phyloP scores from a whole-genome alignment of 2,888 invertebrate species.

The Nomada lathburiana region DNA sequence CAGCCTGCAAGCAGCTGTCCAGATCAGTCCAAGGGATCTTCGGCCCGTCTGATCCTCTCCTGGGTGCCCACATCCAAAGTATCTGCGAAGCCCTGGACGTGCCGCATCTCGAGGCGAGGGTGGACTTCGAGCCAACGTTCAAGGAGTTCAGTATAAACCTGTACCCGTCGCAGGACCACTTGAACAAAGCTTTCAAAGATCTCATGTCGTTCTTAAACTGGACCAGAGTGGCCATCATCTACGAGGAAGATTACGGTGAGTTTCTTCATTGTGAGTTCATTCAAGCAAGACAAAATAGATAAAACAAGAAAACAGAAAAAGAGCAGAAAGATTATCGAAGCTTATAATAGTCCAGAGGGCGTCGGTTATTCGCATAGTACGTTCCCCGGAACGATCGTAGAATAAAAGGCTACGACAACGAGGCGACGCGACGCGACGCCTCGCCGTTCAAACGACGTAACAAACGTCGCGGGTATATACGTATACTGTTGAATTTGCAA shows the following conservation, averaged over 20 bases:
- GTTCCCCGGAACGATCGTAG: background rate
- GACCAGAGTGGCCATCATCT: constrained; percentile 96
- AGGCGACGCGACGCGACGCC: background rate
- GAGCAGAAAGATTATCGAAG: background rate
- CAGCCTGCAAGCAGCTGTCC: constrained; percentile 93
- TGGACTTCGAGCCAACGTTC: constrained; percentile 88
- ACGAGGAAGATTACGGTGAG: constrained; percentile 96
- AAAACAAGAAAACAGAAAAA: background rate
- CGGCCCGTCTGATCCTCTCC: constrained; percentile 93
- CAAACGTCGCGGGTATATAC: background rate
- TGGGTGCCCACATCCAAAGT: constrained; percentile 94
- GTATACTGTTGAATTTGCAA: constrained; percentile 32
- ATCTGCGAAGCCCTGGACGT: constrained; percentile 95
- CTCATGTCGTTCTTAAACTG: constrained; percentile 95
- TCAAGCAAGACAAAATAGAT: too few species aligned
- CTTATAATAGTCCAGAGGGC: background rate
- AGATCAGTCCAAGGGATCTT: constrained; percentile 95
- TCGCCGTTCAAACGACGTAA: constrained; percentile 22
- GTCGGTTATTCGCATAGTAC: background rate
- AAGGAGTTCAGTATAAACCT: constrained; percentile 94
- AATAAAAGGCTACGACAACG: background rate
- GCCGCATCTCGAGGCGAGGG: constrained; percentile 93
- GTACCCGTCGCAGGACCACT: constrained; percentile 92
- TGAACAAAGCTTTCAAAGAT: constrained; percentile 94
- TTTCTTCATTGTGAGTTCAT: too few species aligned